phyloP scores from a whole-genome alignment of 2,113 vertebrate genomes.

The Zosterops japonicus region DNA sequence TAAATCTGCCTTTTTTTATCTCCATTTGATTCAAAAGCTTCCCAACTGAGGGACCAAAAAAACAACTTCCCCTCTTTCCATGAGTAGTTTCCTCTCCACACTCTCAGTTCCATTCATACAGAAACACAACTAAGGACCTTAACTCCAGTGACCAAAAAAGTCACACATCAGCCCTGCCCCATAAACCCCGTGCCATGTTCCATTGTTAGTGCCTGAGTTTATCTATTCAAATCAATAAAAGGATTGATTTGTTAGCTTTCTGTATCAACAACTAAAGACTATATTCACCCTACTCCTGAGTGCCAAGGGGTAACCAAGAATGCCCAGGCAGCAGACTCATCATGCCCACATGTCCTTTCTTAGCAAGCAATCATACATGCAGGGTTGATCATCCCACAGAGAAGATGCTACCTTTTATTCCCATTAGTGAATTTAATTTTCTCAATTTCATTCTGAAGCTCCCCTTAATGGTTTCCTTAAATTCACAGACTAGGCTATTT shows the following conservation, averaged over 20 bases:
- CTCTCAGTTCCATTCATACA: neutral
- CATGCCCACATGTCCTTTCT: fast-evolving
- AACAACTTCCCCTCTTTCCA: neutral
- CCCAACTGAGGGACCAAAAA: neutral
- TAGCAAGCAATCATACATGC: neutral
- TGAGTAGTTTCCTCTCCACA: neutral
- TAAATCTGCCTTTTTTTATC: neutral
- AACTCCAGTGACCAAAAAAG: neutral
- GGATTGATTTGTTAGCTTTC: neutral
- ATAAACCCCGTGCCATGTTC: neutral
- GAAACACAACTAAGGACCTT: neutral
- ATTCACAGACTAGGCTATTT: neutral
- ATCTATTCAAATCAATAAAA: neutral
- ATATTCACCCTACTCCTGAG: neutral
- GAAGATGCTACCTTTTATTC: neutral
- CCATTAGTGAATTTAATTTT: neutral
- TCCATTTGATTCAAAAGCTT: neutral
- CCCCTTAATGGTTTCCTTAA: neutral
- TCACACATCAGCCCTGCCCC: neutral
- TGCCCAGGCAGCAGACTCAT: neutral
- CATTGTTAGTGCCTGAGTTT: neutral
- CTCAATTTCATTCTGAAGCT: neutral
- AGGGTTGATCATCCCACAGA: neutral
- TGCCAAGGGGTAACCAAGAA: neutral
- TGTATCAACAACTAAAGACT: neutral